Evolutionary conservation across 2,113 vertebrate species (phyloP).

Genomic region (Takifugu flavidus): DNA sequence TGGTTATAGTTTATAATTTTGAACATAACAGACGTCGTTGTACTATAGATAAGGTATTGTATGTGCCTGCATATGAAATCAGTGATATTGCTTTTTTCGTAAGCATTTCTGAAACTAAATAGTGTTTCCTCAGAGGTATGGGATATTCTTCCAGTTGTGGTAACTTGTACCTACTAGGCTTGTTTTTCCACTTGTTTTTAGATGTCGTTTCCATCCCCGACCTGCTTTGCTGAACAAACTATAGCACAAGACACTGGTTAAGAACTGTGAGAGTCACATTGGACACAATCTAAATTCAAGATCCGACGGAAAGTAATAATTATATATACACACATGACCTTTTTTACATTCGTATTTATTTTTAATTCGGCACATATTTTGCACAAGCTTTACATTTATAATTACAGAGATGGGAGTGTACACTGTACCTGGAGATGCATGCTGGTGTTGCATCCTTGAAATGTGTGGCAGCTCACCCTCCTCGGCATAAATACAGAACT

Average conservation of each 20-base stretch:
- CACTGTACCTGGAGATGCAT: constrained; percentile 49
- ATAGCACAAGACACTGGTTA: constrained; percentile 72
- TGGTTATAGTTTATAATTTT: constrained; percentile 63
- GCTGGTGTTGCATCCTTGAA: constrained; percentile 40
- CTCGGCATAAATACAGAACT: constrained; percentile 12
- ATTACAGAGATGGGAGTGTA: constrained; percentile 42
- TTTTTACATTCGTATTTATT: constrained; percentile 65
- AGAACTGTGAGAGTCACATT: constrained; percentile 53
- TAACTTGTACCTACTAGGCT: constrained; percentile 53
- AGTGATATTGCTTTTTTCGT: constrained; percentile 67
- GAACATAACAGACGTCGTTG: constrained; percentile 67
- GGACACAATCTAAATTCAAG: constrained; percentile 43
- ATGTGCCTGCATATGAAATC: constrained; percentile 74
- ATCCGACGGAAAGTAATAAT: constrained; percentile 42
- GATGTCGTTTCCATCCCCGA: constrained; percentile 54
- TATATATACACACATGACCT: constrained; percentile 54
- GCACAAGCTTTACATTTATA: constrained; percentile 27
- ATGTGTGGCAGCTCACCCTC: constrained; percentile 36
- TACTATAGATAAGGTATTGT: constrained; percentile 73
- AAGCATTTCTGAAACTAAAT: constrained; percentile 68
- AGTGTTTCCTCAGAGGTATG: constrained; percentile 64
- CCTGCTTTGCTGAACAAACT: constrained; percentile 62
- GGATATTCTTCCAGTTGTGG: constrained; percentile 65
- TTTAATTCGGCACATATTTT: constrained; percentile 54
- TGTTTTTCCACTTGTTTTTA: constrained; percentile 53